Percentiles rank a stretch among this genome's conserved stretches.
Conservation (phyloP, 2,888 invertebrate genomes). For the Isotomurus palustris region DNA sequence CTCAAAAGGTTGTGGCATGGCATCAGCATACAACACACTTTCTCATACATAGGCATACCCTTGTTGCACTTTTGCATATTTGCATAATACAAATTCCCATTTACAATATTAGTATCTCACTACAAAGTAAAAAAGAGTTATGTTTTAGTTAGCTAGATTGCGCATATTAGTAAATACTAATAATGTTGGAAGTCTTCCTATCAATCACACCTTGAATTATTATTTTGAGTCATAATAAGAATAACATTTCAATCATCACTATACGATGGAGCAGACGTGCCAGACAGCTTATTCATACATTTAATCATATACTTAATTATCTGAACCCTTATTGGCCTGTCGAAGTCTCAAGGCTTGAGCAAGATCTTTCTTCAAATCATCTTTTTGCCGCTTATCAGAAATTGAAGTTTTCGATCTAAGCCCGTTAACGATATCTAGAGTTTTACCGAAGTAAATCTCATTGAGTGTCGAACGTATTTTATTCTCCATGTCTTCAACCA, state of each 20-base stretch:
- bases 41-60: no score
- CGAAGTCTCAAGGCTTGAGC: constrained; percentile 77
- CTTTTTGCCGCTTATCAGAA: constrained; percentile 76
- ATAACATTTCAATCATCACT: constrained; percentile 13
- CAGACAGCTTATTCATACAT: constrained; percentile 7
- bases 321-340: constrained; percentile 59
- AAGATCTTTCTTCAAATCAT: constrained; percentile 77
- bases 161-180: not conserved
- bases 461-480: constrained; percentile 97
- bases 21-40: no score
- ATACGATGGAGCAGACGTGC: not conserved
- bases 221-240: no score
- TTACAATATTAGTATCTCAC: not conserved
- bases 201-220: no score
- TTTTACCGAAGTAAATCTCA: constrained; percentile 99
- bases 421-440: constrained; percentile 95
- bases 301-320: constrained; percentile 19
- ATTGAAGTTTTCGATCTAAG: constrained; percentile 76
- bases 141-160: not conserved
- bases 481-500: constrained; percentile 99
- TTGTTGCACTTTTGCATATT: no score
- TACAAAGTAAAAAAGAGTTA: not conserved
- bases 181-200: no score
- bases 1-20: no score
- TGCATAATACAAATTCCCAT: no score